These are phyloP conservation scores for Bibio marci DNA, from an alignment of 2,888 invertebrate species.

Conservation along the genomic window DNA sequence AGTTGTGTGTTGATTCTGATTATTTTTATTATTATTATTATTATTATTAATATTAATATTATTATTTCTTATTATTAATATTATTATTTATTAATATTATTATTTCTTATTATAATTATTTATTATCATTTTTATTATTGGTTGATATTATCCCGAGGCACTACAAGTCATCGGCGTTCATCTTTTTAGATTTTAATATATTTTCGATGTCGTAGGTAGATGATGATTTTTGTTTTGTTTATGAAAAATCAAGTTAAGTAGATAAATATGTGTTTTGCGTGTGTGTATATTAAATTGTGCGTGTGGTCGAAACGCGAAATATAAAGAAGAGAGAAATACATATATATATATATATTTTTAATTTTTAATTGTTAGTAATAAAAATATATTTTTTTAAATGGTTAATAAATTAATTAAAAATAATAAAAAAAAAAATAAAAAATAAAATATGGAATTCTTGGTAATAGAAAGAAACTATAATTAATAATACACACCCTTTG, in stretches of 20 bases:
- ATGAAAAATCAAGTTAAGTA: neutral
- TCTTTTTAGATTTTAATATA: slow-evolving; percentile 13
- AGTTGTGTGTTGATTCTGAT: slow-evolving; percentile 4
- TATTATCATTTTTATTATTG: neutral
- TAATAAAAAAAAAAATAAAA: no score
- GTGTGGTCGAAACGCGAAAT: neutral
- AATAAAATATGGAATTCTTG: no score
- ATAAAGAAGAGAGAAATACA: neutral
- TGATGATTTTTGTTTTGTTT: slow-evolving; percentile 1
- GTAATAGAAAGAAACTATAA: no score
- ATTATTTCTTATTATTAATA: no score
- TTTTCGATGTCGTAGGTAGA: neutral
- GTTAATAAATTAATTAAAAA: no score
- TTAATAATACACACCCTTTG: no score
- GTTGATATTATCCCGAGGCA: slow-evolving; percentile 18
- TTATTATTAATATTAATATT: no score
- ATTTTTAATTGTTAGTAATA: no score
- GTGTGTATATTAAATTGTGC: neutral
- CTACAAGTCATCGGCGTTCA: slow-evolving; percentile 30
- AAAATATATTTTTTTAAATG: no score
- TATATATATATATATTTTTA: no score
- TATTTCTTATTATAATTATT: neutral
- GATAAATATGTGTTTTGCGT: neutral
- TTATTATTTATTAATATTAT: no score
- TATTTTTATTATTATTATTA: neutral